A percentile compares a stretch with the other conserved stretches of the same genome.
These are phyloP conservation scores for Petrocephalus schoutedeni DNA, from an alignment of 2,797 vertebrate genomes.

Conservation along the genomic window DNA sequence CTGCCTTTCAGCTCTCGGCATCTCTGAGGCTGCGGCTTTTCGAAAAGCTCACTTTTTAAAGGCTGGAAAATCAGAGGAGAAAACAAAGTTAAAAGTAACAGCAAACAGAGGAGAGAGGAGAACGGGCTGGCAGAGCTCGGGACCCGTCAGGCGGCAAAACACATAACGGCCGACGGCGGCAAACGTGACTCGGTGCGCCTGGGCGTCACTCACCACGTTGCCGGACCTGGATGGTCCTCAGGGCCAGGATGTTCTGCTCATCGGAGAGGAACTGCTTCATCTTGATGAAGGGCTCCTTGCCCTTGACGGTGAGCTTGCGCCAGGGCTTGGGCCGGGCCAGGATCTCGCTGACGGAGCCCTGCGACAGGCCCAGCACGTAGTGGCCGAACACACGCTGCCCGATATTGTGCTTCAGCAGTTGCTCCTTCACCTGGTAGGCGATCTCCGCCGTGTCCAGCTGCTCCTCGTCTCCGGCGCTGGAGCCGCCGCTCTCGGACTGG, in stretches of 20 bases:
- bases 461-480: slow-evolving; percentile 73
- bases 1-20: slow-evolving; percentile 68
- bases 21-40: slow-evolving; percentile 63
- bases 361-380: slow-evolving; percentile 92
- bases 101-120: slow-evolving; percentile 35
- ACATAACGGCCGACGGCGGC: background rate
- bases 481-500: slow-evolving; percentile 66
- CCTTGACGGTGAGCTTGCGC: slow-evolving; percentile 97
- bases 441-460: slow-evolving; percentile 92
- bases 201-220: slow-evolving; percentile 82
- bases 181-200: too few relatives aligned
- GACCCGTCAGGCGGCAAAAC: background rate
- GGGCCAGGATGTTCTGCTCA: slow-evolving; percentile 94
- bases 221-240: slow-evolving; percentile 96
- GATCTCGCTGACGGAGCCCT: slow-evolving; percentile 97
- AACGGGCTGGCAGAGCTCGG: background rate
- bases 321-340: slow-evolving; percentile 95
- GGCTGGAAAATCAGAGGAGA: slow-evolving; percentile 61
- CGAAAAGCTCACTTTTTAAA: slow-evolving; percentile 65
- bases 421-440: slow-evolving; percentile 96
- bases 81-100: slow-evolving; percentile 70
- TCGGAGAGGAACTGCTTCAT: slow-evolving; percentile 99
- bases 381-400: slow-evolving; percentile 96
- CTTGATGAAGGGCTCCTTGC: slow-evolving; percentile 97
- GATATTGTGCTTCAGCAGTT: slow-evolving; percentile 97